Percentiles rank a stretch among this genome's conserved stretches.
These are phyloP conservation scores for Tretioscincus oriximinensis DNA, from an alignment of 2,113 vertebrate genomes.

Conservation along the genomic window DNA sequence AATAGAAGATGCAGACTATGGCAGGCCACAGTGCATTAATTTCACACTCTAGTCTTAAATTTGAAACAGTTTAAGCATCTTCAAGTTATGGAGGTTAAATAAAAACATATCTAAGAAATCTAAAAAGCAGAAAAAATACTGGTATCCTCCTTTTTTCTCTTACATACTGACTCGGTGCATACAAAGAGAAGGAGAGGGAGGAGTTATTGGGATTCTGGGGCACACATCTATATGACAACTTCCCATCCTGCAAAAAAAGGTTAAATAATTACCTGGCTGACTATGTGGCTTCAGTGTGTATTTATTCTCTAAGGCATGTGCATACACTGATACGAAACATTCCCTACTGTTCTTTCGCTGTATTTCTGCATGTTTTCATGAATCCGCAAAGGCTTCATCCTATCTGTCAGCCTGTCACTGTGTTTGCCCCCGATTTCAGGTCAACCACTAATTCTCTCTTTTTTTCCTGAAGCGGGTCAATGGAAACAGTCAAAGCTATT, in stretches of 20 bases:
- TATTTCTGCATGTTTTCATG: neutral
- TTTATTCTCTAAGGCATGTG: neutral
- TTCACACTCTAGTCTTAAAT: too few relatives aligned
- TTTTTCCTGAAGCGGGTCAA: neutral
- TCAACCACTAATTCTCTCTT: neutral
- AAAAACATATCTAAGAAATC: too few relatives aligned
- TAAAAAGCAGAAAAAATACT: neutral
- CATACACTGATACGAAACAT: neutral
- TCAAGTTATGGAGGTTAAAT: neutral
- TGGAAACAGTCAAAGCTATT: neutral
- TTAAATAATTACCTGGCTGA: neutral
- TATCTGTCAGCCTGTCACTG: neutral
- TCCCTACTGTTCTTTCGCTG: neutral
- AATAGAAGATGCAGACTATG: too few relatives aligned
- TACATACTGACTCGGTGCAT: neutral
- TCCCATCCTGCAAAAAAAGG: neutral
- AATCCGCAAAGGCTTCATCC: neutral
- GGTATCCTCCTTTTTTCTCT: neutral
- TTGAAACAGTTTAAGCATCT: too few relatives aligned
- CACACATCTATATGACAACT: neutral
- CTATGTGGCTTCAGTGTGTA: too few relatives aligned
- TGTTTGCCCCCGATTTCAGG: neutral
- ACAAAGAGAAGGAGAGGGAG: too few relatives aligned
- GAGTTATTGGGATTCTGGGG: too few relatives aligned
- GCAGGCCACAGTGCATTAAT: too few relatives aligned